Evolutionary conservation across 1,140 invertebrate genomes (phyloP).

Genomic region (Formica selysi): DNA sequence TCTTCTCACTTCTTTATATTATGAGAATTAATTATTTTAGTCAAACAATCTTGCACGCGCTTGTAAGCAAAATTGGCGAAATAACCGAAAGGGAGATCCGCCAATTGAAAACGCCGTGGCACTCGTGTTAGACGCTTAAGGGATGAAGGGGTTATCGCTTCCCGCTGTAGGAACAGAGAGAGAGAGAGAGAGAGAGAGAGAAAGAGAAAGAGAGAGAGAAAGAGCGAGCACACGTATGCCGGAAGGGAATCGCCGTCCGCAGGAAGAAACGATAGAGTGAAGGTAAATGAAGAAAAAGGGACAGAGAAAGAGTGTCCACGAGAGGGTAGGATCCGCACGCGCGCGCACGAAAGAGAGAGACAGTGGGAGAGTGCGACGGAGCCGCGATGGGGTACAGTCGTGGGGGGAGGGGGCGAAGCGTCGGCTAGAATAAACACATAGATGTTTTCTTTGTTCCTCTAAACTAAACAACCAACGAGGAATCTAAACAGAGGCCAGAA

Average conservation of each 20-base stretch:
- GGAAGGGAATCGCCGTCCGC: constrained; percentile 34
- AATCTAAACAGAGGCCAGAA: constrained; percentile 88
- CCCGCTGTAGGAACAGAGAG: constrained; percentile 18
- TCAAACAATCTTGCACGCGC: constrained; percentile 13
- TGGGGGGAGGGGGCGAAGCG: constrained; percentile 80
- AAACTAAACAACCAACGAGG: constrained; percentile 88
- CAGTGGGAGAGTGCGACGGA: constrained; percentile 59
- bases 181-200: not conserved
- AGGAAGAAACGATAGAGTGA: constrained; percentile 61
- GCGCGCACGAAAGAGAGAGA: constrained; percentile 60
- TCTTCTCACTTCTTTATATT: constrained; percentile 12
- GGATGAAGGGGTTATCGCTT: constrained; percentile 62
- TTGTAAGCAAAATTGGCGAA: constrained; percentile 50
- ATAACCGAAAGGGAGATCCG: constrained; percentile 31
- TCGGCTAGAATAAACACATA: constrained; percentile 88
- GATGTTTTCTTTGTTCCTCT: constrained; percentile 89
- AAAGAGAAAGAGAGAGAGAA: not conserved
- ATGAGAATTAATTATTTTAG: constrained; percentile 21
- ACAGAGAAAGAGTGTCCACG: constrained; percentile 70
- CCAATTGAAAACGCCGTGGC: constrained; percentile 51
- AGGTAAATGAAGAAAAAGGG: constrained; percentile 72
- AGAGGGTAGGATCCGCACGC: constrained; percentile 63
- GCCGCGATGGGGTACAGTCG: constrained; percentile 58
- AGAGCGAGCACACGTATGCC: constrained; percentile 5
- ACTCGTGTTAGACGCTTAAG: constrained; percentile 64